These are phyloP conservation scores for Xenopus borealis DNA, from an alignment of 2,113 vertebrate genomes.

Conservation along the genomic window DNA sequence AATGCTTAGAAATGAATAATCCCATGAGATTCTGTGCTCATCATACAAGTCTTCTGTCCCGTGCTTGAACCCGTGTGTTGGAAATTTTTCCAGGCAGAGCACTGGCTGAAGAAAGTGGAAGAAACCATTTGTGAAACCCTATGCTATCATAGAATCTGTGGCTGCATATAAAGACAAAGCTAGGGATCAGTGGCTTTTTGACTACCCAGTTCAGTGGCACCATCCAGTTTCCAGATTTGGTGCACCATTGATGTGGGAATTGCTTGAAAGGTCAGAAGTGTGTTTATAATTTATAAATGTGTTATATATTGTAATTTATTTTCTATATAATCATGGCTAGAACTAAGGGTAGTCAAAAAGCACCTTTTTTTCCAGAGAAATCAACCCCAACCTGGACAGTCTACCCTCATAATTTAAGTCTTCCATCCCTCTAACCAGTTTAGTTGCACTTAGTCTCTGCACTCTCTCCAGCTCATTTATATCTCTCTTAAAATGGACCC, in stretches of 20 bases:
- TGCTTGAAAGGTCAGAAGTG: slow-evolving; percentile 67
- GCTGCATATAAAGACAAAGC: slow-evolving; percentile 65
- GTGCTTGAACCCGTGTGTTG: not conserved
- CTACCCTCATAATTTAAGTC: too few relatives aligned
- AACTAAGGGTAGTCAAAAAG: too few relatives aligned
- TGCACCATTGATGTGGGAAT: slow-evolving; percentile 74
- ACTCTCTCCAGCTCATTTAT: too few relatives aligned
- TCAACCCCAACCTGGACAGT: too few relatives aligned
- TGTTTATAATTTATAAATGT: too few relatives aligned
- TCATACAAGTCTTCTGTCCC: not conserved
- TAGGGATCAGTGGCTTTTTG: slow-evolving; percentile 71
- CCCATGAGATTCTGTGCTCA: not conserved
- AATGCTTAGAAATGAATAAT: too few relatives aligned
- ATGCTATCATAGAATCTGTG: slow-evolving; percentile 57
- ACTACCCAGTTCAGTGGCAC: slow-evolving; percentile 65
- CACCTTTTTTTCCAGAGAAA: too few relatives aligned
- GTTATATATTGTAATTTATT: not conserved
- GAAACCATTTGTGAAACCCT: slow-evolving; percentile 58
- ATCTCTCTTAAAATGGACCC: too few relatives aligned
- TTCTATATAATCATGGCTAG: too few relatives aligned
- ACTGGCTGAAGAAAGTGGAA: slow-evolving; percentile 68
- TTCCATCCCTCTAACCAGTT: too few relatives aligned
- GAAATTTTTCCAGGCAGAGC: slow-evolving; percentile 65
- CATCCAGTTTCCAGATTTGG: slow-evolving; percentile 74
- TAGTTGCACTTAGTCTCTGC: too few relatives aligned